These are phyloP conservation scores for Platichthys flesus DNA, from an alignment of 2,113 vertebrate species.

Conservation along the genomic window DNA sequence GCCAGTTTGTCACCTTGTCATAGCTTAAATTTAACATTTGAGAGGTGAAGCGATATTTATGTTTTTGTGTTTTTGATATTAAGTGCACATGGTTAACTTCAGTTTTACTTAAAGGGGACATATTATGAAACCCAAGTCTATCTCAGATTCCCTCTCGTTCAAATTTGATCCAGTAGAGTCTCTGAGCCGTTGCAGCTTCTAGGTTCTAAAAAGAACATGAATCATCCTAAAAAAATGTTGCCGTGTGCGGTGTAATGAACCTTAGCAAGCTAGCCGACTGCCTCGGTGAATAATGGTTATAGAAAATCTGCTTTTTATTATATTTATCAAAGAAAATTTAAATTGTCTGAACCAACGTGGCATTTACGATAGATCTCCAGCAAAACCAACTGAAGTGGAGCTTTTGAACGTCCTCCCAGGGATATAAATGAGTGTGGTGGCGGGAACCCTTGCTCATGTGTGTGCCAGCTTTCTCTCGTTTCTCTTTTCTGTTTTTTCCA, in stretches of 20 bases:
- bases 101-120: too few species aligned
- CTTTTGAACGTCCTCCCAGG: background rate
- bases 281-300: background rate
- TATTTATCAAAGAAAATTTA: background rate
- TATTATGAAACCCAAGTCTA: too few species aligned
- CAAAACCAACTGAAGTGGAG: background rate
- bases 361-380: background rate
- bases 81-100: too few species aligned
- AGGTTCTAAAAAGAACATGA: background rate
- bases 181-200: background rate
- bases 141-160: too few species aligned
- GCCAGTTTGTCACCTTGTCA: too few species aligned
- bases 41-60: too few species aligned
- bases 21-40: background rate
- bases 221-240: background rate
- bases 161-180: background rate
- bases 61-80: too few species aligned
- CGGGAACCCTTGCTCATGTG: conserved; percentile 10
- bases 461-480: conserved; percentile 25
- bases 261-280: background rate
- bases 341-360: background rate
- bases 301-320: too few species aligned
- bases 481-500: conserved; percentile 40
- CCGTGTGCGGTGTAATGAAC: background rate
- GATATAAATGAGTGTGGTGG: background rate